Percentiles rank a stretch among this genome's conserved stretches.
phyloP scores from a whole-genome alignment of 2,888 invertebrate species.

The Xanthia icteritia region DNA sequence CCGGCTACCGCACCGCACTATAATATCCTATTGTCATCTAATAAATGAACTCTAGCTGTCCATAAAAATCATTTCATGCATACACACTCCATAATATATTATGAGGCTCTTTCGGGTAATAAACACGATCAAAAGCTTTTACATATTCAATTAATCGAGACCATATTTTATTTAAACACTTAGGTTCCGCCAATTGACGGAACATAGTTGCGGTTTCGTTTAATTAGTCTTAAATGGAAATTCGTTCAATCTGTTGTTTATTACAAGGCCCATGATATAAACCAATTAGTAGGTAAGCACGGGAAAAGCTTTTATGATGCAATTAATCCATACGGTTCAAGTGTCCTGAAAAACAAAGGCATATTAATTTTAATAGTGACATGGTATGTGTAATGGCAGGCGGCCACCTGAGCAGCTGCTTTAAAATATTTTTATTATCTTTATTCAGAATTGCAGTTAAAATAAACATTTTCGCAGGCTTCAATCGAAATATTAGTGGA shows the following conservation, averaged over 20 bases:
- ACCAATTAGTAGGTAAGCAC: slow-evolving; percentile 77
- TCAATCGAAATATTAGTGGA: slow-evolving; percentile 51
- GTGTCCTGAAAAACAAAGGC: slow-evolving; percentile 81
- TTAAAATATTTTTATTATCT: slow-evolving; percentile 66
- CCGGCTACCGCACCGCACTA: slow-evolving; percentile 73
- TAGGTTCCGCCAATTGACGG: slow-evolving; percentile 33
- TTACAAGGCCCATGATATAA: slow-evolving; percentile 73
- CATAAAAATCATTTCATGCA: slow-evolving; percentile 74
- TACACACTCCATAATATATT: slow-evolving; percentile 31
- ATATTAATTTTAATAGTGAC: slow-evolving; percentile 84
- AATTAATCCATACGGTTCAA: slow-evolving; percentile 80
- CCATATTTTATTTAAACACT: slow-evolving; percentile 56
- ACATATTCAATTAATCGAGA: slow-evolving; percentile 45
- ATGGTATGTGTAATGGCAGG: slow-evolving; percentile 73
- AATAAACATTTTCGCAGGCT: slow-evolving; percentile 36
- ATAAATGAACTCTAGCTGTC: slow-evolving; percentile 78
- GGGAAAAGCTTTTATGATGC: slow-evolving; percentile 81
- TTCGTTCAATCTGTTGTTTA: slow-evolving; percentile 72
- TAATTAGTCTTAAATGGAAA: slow-evolving; percentile 70
- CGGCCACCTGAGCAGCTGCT: slow-evolving; percentile 75
- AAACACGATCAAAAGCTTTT: slow-evolving; percentile 44
- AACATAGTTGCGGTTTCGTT: slow-evolving; percentile 51
- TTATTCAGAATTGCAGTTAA: slow-evolving; percentile 55
- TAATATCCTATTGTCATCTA: slow-evolving; percentile 84
- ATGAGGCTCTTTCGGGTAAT: slow-evolving; percentile 55